A percentile compares a stretch with the other conserved stretches of the same genome.
Evolutionary conservation across 2,113 vertebrate genomes (phyloP).

Genomic region (Triplophysa tibetana): DNA sequence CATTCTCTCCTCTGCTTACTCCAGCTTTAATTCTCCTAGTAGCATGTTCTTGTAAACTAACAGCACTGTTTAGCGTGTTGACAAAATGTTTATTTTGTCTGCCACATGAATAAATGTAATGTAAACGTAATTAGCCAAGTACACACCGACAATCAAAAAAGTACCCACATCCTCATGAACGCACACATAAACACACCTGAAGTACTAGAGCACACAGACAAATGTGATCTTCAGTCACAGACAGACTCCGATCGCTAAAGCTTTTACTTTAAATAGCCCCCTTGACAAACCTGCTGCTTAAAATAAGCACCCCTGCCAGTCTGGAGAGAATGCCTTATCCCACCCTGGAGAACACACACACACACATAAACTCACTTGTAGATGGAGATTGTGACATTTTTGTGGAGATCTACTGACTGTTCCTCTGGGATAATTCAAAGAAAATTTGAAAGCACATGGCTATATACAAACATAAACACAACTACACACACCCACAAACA

Average conservation of each 20-base stretch:
- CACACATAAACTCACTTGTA: conserved; percentile 60
- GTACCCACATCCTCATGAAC: background rate
- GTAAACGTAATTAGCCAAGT: conserved; percentile 52
- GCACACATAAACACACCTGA: conserved; percentile 14
- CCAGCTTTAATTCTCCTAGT: too few species aligned
- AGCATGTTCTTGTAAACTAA: too few species aligned
- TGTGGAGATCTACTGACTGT: background rate
- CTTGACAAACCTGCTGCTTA: conserved; percentile 71
- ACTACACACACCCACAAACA: background rate
- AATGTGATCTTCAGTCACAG: conserved; percentile 45
- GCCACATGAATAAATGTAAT: too few species aligned
- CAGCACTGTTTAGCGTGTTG: too few species aligned
- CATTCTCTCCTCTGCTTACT: too few species aligned
- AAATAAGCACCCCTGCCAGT: conserved; percentile 75
- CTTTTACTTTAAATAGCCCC: conserved; percentile 74
- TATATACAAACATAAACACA: background rate
- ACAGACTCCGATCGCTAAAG: conserved; percentile 69
- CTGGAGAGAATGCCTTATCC: conserved; percentile 75
- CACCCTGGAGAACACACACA: conserved; percentile 64
- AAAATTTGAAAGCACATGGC: conserved; percentile 60
- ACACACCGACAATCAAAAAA: background rate
- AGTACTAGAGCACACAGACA: background rate
- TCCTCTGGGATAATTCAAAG: conserved; percentile 52
- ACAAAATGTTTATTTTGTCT: too few species aligned
- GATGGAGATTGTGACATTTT: conserved; percentile 13